phyloP scores from a whole-genome alignment of 2,797 vertebrate genomes.

The Coranthus polyacanthus region DNA sequence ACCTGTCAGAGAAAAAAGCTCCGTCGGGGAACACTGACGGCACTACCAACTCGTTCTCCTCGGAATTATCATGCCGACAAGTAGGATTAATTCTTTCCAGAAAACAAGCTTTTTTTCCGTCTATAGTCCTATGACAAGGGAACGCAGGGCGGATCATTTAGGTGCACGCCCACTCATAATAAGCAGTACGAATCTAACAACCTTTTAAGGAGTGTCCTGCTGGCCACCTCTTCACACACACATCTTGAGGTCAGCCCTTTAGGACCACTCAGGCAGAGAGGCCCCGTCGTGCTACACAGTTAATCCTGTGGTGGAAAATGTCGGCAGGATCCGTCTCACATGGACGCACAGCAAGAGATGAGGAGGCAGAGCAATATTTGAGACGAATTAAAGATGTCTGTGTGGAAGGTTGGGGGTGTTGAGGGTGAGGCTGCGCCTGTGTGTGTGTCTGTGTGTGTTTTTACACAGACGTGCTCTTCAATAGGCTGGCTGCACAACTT shows the following conservation, averaged over 20 bases:
- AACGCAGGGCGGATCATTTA: slow-evolving; percentile 63
- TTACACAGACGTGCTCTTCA: slow-evolving; percentile 61
- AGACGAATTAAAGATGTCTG: slow-evolving; percentile 68
- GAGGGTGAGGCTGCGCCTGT: slow-evolving; percentile 27
- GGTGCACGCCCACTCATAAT: slow-evolving; percentile 63
- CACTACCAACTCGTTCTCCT: slow-evolving; percentile 40
- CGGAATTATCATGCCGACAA: slow-evolving; percentile 70
- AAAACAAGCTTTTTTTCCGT: slow-evolving; percentile 74
- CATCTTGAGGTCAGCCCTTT: slow-evolving; percentile 61
- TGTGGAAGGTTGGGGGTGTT: slow-evolving; percentile 9
- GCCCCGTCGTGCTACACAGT: slow-evolving; percentile 58
- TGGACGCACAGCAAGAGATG: slow-evolving; percentile 68
- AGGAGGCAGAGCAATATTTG: slow-evolving; percentile 71
- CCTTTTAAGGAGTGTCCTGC: slow-evolving; percentile 83
- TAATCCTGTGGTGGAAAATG: slow-evolving; percentile 84
- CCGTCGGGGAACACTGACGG: slow-evolving; percentile 62
- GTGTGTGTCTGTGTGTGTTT: slow-evolving; percentile 52
- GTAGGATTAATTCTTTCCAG: slow-evolving; percentile 80
- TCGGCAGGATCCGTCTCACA: slow-evolving; percentile 77
- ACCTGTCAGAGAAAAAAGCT: slow-evolving; percentile 65
- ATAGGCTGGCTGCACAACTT: slow-evolving; percentile 64
- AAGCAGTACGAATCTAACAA: slow-evolving; percentile 66
- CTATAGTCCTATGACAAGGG: slow-evolving; percentile 65
- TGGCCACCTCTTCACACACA: slow-evolving; percentile 62
- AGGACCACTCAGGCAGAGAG: slow-evolving; percentile 70